Base-by-base conservation (phyloP, 2,888 invertebrate genomes). In the Tachina fera region DNA sequence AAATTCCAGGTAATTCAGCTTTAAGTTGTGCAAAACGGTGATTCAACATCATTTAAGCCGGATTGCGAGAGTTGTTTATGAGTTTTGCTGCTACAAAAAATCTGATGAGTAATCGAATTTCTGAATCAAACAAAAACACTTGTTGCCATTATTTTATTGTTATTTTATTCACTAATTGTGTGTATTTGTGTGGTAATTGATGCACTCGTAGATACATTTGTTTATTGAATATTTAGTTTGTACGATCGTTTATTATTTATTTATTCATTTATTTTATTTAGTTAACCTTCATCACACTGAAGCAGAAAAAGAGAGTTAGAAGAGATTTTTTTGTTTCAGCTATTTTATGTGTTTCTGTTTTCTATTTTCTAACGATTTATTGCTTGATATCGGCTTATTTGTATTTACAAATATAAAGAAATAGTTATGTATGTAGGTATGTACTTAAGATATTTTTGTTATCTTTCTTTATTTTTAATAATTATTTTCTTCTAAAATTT, bases 21-120 rank as follows among this genome's bases (percentile, higher is more conserved):
- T 83, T 61, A 79, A 70, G 71, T 72, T 79, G 75, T 72, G 79
- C 51, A 56, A 79, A 82, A 76, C 75, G 70, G 75, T 82, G 85
- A 86, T 75, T 86, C 85, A 86, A 75, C 78, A 82, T 75, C 78
- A 82, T 75, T 86, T 82, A 75, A 82, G 75, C 68, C 68, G 53
- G 41, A 56, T 79, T 19, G 65, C 14, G 53, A 70, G 71, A 53
- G 61, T 53, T 58, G 41, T 58, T 14, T 53, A 19, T 45, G 14
- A 68, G 11, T 19, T 61, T 49, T 31, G 43, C 10, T 49, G 56
- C 43, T 31, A 51, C 49, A 53, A 68, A 53, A 68, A 71, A 83
- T 79, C 82, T 53, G 86, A 86, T 86, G 86, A 86, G 78, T 86
- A 86, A 86, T 86, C 78, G 51, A 79, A 72, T 81, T 56, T 47